These are phyloP conservation scores for Hormaphis cornu DNA, from an alignment of 1,140 invertebrate species.

Conservation along the genomic window DNA sequence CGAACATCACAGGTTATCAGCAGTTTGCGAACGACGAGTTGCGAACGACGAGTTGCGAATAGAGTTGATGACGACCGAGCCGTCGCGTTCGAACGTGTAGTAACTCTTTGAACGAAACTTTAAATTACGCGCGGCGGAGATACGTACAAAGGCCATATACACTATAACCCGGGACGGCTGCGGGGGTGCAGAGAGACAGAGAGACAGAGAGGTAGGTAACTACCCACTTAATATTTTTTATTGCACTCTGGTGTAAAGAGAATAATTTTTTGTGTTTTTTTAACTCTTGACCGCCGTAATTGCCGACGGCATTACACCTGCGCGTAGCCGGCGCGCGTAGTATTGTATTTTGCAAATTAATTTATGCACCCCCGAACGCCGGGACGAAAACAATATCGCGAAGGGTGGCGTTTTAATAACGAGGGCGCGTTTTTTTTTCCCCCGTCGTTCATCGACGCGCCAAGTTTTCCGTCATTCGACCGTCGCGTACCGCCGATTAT, in stretches of 20 bases:
- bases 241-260: constrained; percentile 8
- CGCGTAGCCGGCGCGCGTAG: neutral
- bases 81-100: neutral
- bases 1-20: no score
- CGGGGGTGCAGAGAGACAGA: neutral
- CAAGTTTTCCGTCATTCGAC: neutral
- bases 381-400: neutral
- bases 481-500: neutral
- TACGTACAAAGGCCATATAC: neutral
- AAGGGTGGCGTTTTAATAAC: neutral
- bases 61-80: no score
- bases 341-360: neutral
- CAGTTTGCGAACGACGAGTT: neutral
- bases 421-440: neutral
- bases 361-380: constrained; percentile 11
- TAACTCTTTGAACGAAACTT: neutral
- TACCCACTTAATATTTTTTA: constrained; percentile 11
- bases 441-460: neutral
- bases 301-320: neutral
- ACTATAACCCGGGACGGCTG: no score
- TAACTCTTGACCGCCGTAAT: constrained; percentile 11
- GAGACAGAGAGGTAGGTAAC: neutral
- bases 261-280: constrained; percentile 12
- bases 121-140: neutral
- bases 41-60: neutral